Conservation (phyloP, 2,888 invertebrate species). For the Suillia variegata region DNA sequence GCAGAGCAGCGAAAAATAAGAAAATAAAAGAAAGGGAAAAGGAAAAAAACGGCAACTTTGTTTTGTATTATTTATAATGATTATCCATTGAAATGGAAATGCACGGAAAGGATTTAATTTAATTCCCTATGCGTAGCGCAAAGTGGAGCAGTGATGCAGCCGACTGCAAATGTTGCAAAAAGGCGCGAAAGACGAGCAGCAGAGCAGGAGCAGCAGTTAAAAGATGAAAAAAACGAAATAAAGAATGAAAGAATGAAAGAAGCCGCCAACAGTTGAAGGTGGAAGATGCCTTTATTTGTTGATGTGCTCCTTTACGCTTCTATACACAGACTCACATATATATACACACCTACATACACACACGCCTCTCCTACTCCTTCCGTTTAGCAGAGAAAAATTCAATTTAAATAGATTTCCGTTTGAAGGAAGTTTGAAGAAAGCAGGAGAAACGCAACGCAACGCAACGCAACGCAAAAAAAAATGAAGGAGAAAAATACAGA, state of each 20-base stretch:
- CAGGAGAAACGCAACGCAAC: conserved; percentile 8
- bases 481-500: conserved; percentile 8
- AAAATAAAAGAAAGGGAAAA: too few species aligned
- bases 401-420: conserved; percentile 58
- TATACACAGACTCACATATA: background rate
- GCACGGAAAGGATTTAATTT: conserved; percentile 49
- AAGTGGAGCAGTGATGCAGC: conserved; percentile 19
- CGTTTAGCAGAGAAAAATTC: conserved; percentile 43
- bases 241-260: background rate
- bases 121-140: conserved; percentile 45
- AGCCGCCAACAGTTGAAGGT: conserved; percentile 2
- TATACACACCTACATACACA: background rate
- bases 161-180: background rate
- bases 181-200: too few species aligned
- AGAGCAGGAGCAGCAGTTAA: too few species aligned
- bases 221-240: background rate
- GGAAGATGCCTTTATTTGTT: background rate
- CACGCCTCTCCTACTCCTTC: background rate
- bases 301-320: background rate
- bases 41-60: conserved; percentile 7
- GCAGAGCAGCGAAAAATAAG: too few species aligned
- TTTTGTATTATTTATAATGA: conserved; percentile 43
- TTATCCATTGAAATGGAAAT: conserved; percentile 59
- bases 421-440: conserved; percentile 52
- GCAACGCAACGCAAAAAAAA: background rate